Base-by-base conservation (phyloP, 2,888 invertebrate species). In the Pegoplata infirma region DNA sequence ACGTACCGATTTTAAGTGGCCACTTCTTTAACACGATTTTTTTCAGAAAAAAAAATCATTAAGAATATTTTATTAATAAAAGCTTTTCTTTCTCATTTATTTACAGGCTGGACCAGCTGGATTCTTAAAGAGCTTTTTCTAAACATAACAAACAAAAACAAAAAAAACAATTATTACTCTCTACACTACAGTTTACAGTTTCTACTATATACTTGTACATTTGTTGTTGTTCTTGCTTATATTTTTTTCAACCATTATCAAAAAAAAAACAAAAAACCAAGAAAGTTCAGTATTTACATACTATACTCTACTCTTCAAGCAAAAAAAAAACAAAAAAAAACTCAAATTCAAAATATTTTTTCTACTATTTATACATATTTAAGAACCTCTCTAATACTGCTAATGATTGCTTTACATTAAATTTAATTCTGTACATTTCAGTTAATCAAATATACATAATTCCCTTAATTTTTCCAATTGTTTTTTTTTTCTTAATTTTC, bases 101-200 rank as follows among this genome's bases (percentile, higher is more conserved):
- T 82, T 82, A 61, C 85, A 96, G 96, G 95, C 96, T 92, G 96
- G 96, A 91, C 95, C 96, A 90, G 95, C 96, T 91, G 96, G 96
- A 92, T 96, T 96, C 93, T 93, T 96, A 91, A 96, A 96, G 93
- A 96, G 96, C 94, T 96, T 96, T 93, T 96, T 96, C 94, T 96
- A 96, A 95, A 86, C 81, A 81, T 72, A 64, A 66, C 78, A 72
- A 68, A 81, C 76, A 59, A 74, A 77, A 58, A 49, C 75, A 64
- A 63, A 61, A 77, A 66, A 56, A 49, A 77, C 25, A 78, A 73
- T 61, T 68, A 72, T 75, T 71, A 67, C 53, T 78, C 74, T 79
- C 61, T 64, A 76, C 28, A 79, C 78, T 74, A 72, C 79, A 79
- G 79, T 79, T 79, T 79, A 79, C 79, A 79, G 71, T 79, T 79